Conservation (phyloP, 2,888 invertebrate species). For the Dynastes maya region DNA sequence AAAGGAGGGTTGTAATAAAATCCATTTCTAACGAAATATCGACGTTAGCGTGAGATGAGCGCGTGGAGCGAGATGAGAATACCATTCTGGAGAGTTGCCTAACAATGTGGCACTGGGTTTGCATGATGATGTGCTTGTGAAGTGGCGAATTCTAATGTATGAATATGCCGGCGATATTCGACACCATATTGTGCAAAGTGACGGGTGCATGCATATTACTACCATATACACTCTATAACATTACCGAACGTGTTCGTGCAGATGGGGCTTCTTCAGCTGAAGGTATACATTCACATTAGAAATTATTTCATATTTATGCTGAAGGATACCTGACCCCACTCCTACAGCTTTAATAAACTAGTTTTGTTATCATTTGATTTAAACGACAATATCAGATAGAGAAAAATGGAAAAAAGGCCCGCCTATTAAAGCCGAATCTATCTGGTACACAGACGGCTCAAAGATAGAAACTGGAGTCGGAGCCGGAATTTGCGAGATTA, state of each 20-base stretch:
- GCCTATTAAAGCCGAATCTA: too few species aligned
- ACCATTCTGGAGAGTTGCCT: background rate
- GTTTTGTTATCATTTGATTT: background rate
- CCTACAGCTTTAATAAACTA: too few species aligned
- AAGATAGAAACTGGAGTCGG: too few species aligned
- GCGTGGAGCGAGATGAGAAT: background rate
- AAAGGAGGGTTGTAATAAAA: background rate
- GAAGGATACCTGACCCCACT: too few species aligned
- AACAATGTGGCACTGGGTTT: slow-evolving; percentile 2
- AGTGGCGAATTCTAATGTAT: slow-evolving; percentile 38
- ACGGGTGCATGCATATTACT: slow-evolving; percentile 7
- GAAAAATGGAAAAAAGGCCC: too few species aligned
- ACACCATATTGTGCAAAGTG: slow-evolving; percentile 32
- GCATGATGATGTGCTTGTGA: slow-evolving; percentile 32
- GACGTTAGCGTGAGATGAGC: background rate
- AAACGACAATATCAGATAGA: too few species aligned
- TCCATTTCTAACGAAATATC: background rate
- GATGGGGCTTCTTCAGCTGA: background rate
- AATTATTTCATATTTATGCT: too few species aligned
- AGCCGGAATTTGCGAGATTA: too few species aligned
- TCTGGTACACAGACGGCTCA: too few species aligned
- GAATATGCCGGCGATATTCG: slow-evolving; percentile 25
- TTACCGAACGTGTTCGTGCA: slow-evolving; percentile 7
- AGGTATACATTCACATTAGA: background rate
- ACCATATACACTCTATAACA: background rate